Base-by-base conservation (phyloP, 1,140 invertebrate species). In the honey bee (Apis mellifera) region DNA sequence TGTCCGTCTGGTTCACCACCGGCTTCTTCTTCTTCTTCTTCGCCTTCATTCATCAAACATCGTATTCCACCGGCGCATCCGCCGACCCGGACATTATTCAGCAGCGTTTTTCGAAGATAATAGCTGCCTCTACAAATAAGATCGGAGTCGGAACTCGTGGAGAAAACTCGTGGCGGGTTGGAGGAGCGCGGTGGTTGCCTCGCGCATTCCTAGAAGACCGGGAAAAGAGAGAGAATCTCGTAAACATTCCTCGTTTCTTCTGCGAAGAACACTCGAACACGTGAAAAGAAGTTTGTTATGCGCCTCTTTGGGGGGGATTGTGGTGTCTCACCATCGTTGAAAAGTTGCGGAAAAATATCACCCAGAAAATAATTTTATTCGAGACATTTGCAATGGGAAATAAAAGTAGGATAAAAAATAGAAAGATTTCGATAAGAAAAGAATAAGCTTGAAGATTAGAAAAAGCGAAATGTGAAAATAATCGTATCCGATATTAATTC, bases 21-120 rank as follows among this genome's bases (percentile, higher is more conserved):
- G 89, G 82, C 85, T 87, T 84, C 83, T 89, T 86, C 68, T 77
- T 89, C 81, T n/a, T n/a, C n/a, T 88, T 86, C 84, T 85, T 89
- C 88, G 84, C 82, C 86, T 91, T 91, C 91, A 92, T 92, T 92
- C 90, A 92, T 91, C 90, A 90, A 86, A 88, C 77, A 86, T 86
- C 72, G 78, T 86, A 90, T 90, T 90, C 90, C 66, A 62, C 55
- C 55, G 32, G 80, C 73, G 19, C 83, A 57, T 60, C 79, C 79
- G 78, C 54, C 78, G 76, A 84, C 69, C 64, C 72, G 72, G 76
- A 72, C 82, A 84, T 84, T 74, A 80, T 84, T 73, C 71, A 78
- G 21, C 62, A 21, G 42, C 83, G 62, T 81, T 84, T 68, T 62
- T 69, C 71, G 83, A 81, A 11, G 83, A 84, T 84, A 84, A 84